phyloP scores from a whole-genome alignment of 2,888 invertebrate genomes.

The Blera fallax region DNA sequence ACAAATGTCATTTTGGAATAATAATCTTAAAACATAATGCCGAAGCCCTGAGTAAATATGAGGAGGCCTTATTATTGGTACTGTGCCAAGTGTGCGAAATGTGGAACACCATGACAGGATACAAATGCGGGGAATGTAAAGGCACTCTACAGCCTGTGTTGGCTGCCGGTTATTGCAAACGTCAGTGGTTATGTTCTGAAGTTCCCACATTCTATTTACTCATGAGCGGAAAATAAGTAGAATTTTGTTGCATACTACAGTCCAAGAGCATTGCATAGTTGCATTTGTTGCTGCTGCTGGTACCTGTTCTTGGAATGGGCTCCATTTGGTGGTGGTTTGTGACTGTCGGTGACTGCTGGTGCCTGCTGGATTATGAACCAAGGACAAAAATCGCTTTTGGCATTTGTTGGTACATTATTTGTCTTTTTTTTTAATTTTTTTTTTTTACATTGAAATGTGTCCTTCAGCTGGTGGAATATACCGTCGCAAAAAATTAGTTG shows the following conservation, averaged over 20 bases:
- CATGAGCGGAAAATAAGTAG: slow-evolving; percentile 64
- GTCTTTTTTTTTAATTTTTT: slow-evolving; percentile 22
- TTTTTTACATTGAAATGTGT: slow-evolving; percentile 42
- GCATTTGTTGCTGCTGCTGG: slow-evolving; percentile 30
- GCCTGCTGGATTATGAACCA: slow-evolving; percentile 35
- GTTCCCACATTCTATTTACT: slow-evolving; percentile 60
- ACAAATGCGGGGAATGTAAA: neutral
- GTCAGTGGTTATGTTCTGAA: slow-evolving; percentile 57
- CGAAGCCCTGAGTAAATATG: slow-evolving; percentile 62
- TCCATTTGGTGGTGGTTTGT: neutral
- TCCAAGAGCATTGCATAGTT: slow-evolving; percentile 23
- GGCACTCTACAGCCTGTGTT: neutral
- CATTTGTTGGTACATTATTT: slow-evolving; percentile 51
- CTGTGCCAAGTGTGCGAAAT: slow-evolving; percentile 61
- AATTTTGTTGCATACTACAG: slow-evolving; percentile 38
- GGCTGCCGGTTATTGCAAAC: slow-evolving; percentile 54
- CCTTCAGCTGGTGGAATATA: slow-evolving; percentile 4
- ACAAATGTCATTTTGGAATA: slow-evolving; percentile 64
- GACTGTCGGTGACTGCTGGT: slow-evolving; percentile 29
- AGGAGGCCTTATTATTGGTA: slow-evolving; percentile 49
- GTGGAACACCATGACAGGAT: slow-evolving; percentile 31
- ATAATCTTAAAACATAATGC: slow-evolving; percentile 70
- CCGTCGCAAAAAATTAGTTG: slow-evolving; percentile 20
- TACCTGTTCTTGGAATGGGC: neutral
- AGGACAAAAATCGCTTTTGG: slow-evolving; percentile 62